Evolutionary conservation across 1,140 invertebrate species (phyloP).

Genomic region (Sinella curviseta): DNA sequence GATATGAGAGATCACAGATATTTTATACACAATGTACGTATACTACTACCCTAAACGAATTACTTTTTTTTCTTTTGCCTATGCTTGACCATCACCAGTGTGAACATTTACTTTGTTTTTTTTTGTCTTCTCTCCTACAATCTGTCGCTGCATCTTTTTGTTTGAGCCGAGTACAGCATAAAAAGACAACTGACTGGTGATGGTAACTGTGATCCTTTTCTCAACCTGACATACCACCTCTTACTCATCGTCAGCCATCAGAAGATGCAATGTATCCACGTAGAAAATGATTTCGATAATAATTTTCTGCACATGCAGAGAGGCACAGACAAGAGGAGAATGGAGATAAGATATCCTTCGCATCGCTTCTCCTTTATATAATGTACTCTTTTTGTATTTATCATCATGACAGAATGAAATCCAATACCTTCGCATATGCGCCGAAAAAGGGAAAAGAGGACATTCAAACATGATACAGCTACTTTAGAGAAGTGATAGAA

Average conservation of each 20-base stretch:
- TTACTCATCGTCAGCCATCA: too few relatives aligned
- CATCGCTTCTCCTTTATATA: not conserved
- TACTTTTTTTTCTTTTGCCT: too few relatives aligned
- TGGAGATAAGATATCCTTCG: conserved; percentile 11
- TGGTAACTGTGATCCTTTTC: too few relatives aligned
- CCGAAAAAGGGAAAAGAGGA: conserved; percentile 22
- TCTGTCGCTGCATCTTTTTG: not conserved
- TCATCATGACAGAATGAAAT: conserved; percentile 14
- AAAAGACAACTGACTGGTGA: too few relatives aligned
- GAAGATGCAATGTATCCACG: too few relatives aligned
- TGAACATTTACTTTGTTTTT: conserved; percentile 1
- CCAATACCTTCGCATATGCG: conserved; percentile 12
- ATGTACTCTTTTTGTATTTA: not conserved
- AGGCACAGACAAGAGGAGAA: not conserved
- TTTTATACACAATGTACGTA: not conserved
- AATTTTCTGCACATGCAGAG: not conserved
- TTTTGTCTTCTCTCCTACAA: not conserved
- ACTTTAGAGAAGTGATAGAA: not conserved
- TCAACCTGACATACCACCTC: too few relatives aligned
- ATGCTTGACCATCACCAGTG: too few relatives aligned
- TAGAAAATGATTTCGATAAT: too few relatives aligned
- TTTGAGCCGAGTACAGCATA: too few relatives aligned
- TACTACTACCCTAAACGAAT: too few relatives aligned
- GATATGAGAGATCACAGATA: not conserved
- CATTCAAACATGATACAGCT: conserved; percentile 12